A percentile compares a stretch with the other conserved stretches of the same genome.
Conservation (phyloP, 2,113 vertebrate species). For the Rhinolophus sinicus region DNA sequence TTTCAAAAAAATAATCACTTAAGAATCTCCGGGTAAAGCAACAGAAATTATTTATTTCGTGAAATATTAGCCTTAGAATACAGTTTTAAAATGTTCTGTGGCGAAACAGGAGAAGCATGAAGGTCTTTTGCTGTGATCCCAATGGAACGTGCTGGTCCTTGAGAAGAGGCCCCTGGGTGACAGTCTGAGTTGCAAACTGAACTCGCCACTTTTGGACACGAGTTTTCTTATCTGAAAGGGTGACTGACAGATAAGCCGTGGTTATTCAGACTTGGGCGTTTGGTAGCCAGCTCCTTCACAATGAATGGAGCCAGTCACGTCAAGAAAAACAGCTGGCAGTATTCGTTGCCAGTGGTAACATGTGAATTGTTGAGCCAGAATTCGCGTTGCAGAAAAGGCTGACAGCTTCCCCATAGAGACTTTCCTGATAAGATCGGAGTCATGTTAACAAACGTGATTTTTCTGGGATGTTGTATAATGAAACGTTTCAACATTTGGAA, state of each 20-base stretch:
- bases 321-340: neutral
- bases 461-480: neutral
- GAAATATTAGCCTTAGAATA: neutral
- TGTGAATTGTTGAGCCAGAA: neutral
- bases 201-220: too few species aligned
- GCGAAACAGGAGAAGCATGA: neutral
- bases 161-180: too few species aligned
- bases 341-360: too few species aligned
- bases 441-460: neutral
- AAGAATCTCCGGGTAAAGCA: too few species aligned
- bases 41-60: neutral
- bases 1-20: too few species aligned
- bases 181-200: too few species aligned
- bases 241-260: too few species aligned
- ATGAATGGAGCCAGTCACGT: fast-evolving
- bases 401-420: neutral
- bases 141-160: too few species aligned
- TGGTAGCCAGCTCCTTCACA: neutral
- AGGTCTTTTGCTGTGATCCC: fast-evolving
- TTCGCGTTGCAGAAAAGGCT: neutral
- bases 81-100: neutral
- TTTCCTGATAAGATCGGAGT: too few species aligned
- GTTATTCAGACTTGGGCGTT: too few species aligned
- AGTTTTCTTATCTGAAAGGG: neutral
- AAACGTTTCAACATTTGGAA: neutral